Conservation (phyloP, 2,888 invertebrate genomes). For the Altica lythri region DNA sequence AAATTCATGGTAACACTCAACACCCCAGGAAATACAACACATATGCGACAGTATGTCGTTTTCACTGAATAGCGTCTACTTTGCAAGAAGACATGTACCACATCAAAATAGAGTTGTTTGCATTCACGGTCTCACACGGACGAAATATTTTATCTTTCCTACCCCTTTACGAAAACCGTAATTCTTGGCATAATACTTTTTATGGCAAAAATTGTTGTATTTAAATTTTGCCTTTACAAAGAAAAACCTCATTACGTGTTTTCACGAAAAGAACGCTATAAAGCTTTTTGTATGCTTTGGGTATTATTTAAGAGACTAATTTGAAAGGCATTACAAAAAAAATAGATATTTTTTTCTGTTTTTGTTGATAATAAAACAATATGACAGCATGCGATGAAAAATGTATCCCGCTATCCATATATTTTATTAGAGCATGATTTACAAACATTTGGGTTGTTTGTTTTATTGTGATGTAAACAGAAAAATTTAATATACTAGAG, state of each 20-base stretch:
- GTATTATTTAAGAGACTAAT: neutral
- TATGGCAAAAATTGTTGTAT: conserved; percentile 31
- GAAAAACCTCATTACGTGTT: conserved; percentile 4
- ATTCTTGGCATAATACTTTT: conserved; percentile 35
- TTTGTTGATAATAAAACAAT: neutral
- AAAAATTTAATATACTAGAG: no score
- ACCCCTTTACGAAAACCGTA: conserved; percentile 32
- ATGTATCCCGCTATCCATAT: no score
- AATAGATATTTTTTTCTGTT: neutral
- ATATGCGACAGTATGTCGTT: conserved; percentile 27
- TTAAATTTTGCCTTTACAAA: conserved; percentile 29
- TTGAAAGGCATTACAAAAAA: neutral
- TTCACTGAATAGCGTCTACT: conserved; percentile 31
- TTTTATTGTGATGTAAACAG: no score
- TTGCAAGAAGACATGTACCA: conserved; percentile 34
- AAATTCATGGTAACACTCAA: conserved; percentile 28
- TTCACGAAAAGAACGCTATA: neutral
- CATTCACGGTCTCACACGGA: conserved; percentile 36
- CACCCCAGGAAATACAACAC: conserved; percentile 28
- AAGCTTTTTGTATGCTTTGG: conserved; percentile 13
- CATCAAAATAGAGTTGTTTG: conserved; percentile 39
- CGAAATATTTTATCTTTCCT: conserved; percentile 37
- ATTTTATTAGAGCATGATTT: no score
- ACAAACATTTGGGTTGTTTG: no score
- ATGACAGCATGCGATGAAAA: no score